phyloP scores from a whole-genome alignment of 2,888 invertebrate species.

The Clitarchus hookeri region DNA sequence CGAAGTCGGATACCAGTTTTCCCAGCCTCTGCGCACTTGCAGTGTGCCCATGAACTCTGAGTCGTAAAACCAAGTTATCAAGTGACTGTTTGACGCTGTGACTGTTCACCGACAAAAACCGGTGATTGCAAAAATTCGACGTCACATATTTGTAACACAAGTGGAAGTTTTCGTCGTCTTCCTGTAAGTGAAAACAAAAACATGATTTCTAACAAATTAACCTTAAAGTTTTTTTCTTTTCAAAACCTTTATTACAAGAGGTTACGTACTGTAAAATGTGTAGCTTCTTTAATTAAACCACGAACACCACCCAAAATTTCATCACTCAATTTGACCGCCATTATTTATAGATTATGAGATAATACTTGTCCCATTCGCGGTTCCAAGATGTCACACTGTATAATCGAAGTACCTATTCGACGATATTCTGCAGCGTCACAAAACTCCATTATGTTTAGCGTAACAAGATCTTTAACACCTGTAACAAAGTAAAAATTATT shows the following conservation, averaged over 20 bases:
- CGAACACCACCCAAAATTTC: background rate
- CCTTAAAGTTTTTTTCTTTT: no score
- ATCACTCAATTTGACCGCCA: background rate
- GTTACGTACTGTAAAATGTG: background rate
- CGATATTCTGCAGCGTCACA: no score
- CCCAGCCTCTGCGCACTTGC: conserved; percentile 55
- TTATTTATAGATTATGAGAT: no score
- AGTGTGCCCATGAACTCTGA: conserved; percentile 56
- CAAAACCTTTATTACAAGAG: background rate
- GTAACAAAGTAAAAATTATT: no score
- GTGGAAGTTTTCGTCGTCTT: conserved; percentile 53
- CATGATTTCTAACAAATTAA: no score
- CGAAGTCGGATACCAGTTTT: conserved; percentile 50
- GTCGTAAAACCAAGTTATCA: conserved; percentile 56
- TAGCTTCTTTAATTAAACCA: background rate
- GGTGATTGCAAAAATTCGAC: conserved; percentile 56
- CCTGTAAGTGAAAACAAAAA: conserved; percentile 46
- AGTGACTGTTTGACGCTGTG: conserved; percentile 56
- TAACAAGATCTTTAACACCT: no score
- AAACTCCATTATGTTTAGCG: no score
- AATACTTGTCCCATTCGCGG: no score
- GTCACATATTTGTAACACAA: conserved; percentile 53
- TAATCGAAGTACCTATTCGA: no score
- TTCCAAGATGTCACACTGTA: no score
- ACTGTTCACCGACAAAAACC: conserved; percentile 55